A percentile compares a stretch with the other conserved stretches of the same genome.
Conservation (phyloP, 2,888 invertebrate species). For the Parascotia fuliginaria region DNA sequence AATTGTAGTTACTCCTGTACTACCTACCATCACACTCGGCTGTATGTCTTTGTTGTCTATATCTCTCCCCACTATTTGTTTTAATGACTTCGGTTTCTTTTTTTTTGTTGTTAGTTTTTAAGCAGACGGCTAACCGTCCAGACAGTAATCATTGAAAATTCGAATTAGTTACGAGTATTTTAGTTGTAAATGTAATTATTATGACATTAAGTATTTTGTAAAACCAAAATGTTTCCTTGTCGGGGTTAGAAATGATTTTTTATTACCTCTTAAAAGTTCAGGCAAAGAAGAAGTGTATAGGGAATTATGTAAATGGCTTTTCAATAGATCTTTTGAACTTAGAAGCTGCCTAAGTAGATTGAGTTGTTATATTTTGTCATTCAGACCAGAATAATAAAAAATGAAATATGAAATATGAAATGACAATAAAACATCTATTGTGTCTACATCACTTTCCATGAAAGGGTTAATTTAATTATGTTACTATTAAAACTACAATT, state of each 20-base stretch:
- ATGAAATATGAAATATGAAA: too few relatives aligned
- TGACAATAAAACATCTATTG: too few relatives aligned
- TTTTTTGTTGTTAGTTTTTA: constrained; percentile 41
- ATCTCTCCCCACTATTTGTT: constrained; percentile 27
- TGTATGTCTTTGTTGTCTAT: constrained; percentile 59
- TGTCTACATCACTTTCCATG: too few relatives aligned
- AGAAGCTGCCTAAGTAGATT: too few relatives aligned
- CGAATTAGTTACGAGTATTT: constrained; percentile 35
- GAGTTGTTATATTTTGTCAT: too few relatives aligned
- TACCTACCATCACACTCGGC: constrained; percentile 67
- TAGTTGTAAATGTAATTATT: constrained; percentile 44
- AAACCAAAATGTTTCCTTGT: constrained; percentile 37
- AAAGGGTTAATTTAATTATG: too few relatives aligned
- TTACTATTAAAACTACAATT: too few relatives aligned
- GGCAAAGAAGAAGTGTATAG: background rate
- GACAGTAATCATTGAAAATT: constrained; percentile 26
- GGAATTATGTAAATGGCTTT: too few relatives aligned
- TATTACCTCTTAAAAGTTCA: background rate
- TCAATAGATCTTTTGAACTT: too few relatives aligned
- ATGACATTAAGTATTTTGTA: constrained; percentile 35
- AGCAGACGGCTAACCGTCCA: constrained; percentile 21
- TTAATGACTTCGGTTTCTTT: constrained; percentile 38
- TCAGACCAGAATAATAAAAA: too few relatives aligned
- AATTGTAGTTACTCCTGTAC: constrained; percentile 65
- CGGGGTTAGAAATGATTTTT: constrained; percentile 38